Conservation (phyloP, 2,113 vertebrate species). For the Scolopax mira region DNA sequence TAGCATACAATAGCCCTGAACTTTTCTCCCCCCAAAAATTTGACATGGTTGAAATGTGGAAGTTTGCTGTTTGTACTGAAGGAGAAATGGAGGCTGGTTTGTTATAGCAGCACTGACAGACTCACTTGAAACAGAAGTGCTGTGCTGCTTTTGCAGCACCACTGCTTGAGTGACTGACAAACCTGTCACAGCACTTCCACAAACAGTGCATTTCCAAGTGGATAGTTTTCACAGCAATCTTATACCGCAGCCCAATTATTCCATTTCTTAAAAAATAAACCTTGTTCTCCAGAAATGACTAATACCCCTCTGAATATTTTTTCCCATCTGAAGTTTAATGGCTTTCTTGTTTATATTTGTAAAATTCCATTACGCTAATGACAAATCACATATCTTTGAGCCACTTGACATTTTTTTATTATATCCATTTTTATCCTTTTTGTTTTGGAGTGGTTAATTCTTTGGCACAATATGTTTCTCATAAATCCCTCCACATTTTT, state of each 20-base stretch:
- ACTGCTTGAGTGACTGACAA: conserved; percentile 17
- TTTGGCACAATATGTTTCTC: background rate
- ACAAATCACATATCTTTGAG: background rate
- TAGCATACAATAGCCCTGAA: background rate
- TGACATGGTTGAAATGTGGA: background rate
- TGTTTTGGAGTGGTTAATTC: background rate
- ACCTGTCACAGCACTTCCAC: conserved; percentile 22
- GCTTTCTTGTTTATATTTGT: background rate
- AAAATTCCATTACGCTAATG: background rate
- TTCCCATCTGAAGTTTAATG: background rate
- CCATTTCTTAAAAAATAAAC: background rate
- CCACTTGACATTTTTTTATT: background rate
- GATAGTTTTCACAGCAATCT: background rate
- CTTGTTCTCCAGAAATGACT: background rate
- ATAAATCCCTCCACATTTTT: background rate
- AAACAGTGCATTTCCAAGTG: background rate
- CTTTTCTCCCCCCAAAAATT: background rate
- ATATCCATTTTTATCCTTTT: background rate
- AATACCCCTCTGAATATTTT: background rate
- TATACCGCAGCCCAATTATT: background rate
- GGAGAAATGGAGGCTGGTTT: background rate
- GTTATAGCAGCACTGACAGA: background rate
- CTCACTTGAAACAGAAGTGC: conserved; percentile 10
- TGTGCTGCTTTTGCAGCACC: background rate
- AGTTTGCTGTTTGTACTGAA: background rate